Conservation (phyloP, 2,797 vertebrate species). For the Thamnophis elegans region DNA sequence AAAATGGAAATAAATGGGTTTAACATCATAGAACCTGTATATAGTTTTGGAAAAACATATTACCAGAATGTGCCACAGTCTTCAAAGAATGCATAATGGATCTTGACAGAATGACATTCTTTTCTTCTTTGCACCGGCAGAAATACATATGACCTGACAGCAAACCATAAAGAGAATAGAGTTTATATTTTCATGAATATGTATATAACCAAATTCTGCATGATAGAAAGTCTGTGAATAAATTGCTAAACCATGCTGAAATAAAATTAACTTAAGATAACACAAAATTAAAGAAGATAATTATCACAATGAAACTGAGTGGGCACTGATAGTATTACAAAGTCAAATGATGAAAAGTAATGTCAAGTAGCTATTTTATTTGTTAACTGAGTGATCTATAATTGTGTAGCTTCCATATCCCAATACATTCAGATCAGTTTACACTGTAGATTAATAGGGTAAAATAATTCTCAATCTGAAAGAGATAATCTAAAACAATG, state of each 20-base stretch:
- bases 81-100: constrained; percentile 21
- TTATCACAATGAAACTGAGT: not conserved
- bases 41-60: constrained; percentile 1
- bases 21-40: constrained; percentile 1
- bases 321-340: not conserved
- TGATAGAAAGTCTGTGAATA: not conserved
- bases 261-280: constrained; percentile 6
- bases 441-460: not conserved
- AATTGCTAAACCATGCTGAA: constrained; percentile 10
- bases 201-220: constrained; percentile 10
- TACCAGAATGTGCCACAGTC: constrained; percentile 23
- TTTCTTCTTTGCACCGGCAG: constrained; percentile 17
- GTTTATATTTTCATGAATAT: constrained; percentile 26
- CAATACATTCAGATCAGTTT: not conserved
- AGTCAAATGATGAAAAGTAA: not conserved
- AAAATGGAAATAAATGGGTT: constrained; percentile 11
- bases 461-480: not conserved
- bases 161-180: constrained; percentile 8
- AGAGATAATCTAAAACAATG: not conserved
- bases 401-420: not conserved
- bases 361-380: not conserved
- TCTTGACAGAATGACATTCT: constrained; percentile 27
- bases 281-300: constrained; percentile 12
- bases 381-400: not conserved
- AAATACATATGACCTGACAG: constrained; percentile 17